Evolutionary conservation across 2,888 invertebrate genomes (phyloP), one percentile per base, ranked within the genome.

Genomic region (Himalopsyche anomala): DNA sequence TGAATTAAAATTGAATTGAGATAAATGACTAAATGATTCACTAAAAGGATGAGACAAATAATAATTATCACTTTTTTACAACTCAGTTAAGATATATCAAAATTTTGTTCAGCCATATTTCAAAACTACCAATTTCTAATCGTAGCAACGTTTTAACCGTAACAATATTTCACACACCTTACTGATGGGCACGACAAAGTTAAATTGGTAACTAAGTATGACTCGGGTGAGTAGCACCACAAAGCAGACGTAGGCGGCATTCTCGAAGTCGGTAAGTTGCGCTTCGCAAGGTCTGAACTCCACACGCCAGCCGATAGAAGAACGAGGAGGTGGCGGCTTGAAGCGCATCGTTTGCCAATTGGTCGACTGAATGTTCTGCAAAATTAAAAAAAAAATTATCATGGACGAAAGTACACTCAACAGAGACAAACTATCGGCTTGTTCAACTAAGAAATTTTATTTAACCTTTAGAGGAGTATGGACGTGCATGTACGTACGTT

Each of bases 331-430:
- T 79, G 99, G 99, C 51, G 99, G 99, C 93, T 99, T 99, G 93
- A 99, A 99, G 69, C 98, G 94, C 98, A 99, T 98, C 54, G 99
- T 98, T 93, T 99, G 99, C 99, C 99, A 99, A 93, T 99, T 99
- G 45, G 99, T 99, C 0, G 99, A 99, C 91, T 99, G 99, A 89
- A 99, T 98, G 91, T 99, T 99, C 97, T 98, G 91, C 4, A 91
- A 91, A 89, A 84, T 88, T 89, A 89, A 86, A 51, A 85, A 3
- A 55, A 45, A 51, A 51, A 51, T 3, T 51, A 15, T 1, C 51
- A 12, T 51, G 4, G 4, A 38, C 15, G 38, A 55, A 55, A 62
- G 5, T 83, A 62, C 1, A 28, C 5, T 40, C 6, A 40, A 40
- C 5, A 3, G 6, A 40, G 5, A 6, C 40, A 40, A 6, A 40